A percentile compares a stretch with the other conserved stretches of the same genome.
These are phyloP conservation scores for Tragelaphus buxtoni DNA, from an alignment of 2,113 vertebrate species.

Conservation along the genomic window DNA sequence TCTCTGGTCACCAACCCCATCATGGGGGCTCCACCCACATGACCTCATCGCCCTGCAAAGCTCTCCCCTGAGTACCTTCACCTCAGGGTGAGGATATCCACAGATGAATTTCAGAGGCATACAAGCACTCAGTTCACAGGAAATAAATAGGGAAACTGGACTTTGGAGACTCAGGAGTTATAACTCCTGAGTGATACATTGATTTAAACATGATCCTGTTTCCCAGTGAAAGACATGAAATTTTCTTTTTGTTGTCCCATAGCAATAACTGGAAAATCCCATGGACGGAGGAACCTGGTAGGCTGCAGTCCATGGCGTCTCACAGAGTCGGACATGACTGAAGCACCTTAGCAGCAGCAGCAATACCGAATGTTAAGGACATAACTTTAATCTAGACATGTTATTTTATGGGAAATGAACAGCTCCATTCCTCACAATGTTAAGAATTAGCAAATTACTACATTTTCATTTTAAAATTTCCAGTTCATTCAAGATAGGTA, in stretches of 20 bases:
- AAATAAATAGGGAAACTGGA: neutral
- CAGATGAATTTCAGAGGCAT: neutral
- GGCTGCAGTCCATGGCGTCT: too few species aligned
- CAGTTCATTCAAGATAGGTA: neutral
- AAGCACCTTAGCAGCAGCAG: too few species aligned
- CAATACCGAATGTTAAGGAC: neutral
- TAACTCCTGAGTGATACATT: neutral
- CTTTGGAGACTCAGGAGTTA: neutral
- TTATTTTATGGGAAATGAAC: neutral
- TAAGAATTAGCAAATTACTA: neutral
- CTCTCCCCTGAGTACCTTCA: neutral
- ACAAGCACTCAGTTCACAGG: neutral
- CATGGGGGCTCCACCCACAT: too few species aligned
- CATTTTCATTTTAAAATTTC: neutral
- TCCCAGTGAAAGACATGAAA: neutral
- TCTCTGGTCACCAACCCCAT: neutral
- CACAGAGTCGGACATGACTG: too few species aligned
- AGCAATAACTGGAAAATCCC: too few species aligned
- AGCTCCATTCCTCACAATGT: conserved; percentile 13
- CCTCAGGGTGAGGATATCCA: neutral
- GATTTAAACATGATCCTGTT: neutral
- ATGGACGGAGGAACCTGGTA: too few species aligned
- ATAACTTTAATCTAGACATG: neutral
- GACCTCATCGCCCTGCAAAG: neutral
- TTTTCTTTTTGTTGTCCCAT: neutral